Base-by-base conservation (phyloP, 2,797 vertebrate species). In the Heterohyrax brucei region DNA sequence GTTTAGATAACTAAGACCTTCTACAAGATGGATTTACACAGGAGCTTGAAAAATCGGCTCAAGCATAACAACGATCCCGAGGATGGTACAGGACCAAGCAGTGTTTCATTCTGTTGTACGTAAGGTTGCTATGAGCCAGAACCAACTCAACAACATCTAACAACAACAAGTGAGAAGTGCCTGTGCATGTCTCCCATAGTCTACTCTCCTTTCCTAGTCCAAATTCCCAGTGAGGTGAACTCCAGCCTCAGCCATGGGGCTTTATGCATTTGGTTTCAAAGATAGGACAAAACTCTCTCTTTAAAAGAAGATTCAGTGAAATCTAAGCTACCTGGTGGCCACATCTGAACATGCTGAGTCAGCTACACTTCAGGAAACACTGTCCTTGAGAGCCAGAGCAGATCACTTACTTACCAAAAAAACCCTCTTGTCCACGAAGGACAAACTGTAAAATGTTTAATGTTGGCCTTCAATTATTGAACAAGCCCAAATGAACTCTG, bases 381-480 rank as follows among this genome's bases (percentile, higher is more conserved):
- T n/a, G 62, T 87, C 87, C 56, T 70, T 75, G 73, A 93, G 79
- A 53, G 50, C 21, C 66, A 91, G 78, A 48, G 70, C 95, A 48
- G 88, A 91, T 96, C 33, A 72, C 89, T 97, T 88, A 86, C 95
- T 94, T 73, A 81, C 30, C 61, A 93, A 93, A 97, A 93, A 82
- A 95, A 56, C 2, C 22, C 9, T 89, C 89, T 92, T 61, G 48
- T 84, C 82, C 78, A 77, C 10, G 50, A 97, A 89, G 96, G 96
- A 94, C 95, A 78, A 98, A 95, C 79, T 90, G 62, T 59, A 9
- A 2, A 80, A 83, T 44, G 1, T 94, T 98, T 92, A 96, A 97
- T 4, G 16, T 22, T 90, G 92, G 93, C 86, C 94, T 93, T 97
- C 93, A 98, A 98, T 93, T 93, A 98, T 81, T 83, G 93, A 97